phyloP scores from a whole-genome alignment of 2,113 vertebrate genomes.

The Thinocorus orbignyianus region DNA sequence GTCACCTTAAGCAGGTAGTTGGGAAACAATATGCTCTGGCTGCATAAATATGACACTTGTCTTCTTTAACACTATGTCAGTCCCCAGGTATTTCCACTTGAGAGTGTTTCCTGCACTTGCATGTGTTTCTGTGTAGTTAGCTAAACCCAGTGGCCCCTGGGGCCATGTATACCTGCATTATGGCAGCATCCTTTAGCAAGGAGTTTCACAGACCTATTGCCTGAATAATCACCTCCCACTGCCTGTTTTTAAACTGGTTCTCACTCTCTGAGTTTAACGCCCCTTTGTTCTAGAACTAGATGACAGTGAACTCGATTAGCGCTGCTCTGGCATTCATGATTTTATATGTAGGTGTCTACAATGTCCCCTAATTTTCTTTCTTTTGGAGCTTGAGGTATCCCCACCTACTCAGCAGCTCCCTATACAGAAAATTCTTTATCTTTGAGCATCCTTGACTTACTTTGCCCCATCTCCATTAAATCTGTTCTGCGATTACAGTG shows the following conservation, averaged over 20 bases:
- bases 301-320: fast-evolving
- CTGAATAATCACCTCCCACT: not conserved
- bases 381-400: not conserved
- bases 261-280: not conserved
- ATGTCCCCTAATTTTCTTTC: not conserved
- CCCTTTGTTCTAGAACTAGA: not conserved
- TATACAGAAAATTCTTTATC: not conserved
- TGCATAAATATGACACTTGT: not conserved
- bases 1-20: not conserved
- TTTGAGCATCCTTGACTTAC: not conserved
- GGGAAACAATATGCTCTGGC: not conserved
- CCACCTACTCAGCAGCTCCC: not conserved
- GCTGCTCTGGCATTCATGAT: not conserved
- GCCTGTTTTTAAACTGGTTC: not conserved
- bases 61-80: not conserved
- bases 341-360: not conserved
- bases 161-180: not conserved
- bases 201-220: not conserved
- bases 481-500: not conserved
- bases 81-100: not conserved
- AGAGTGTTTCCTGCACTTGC: not conserved
- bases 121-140: not conserved
- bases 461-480: not conserved
- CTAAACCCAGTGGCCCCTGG: not conserved
- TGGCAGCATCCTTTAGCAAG: not conserved